phyloP scores from a whole-genome alignment of 2,888 invertebrate genomes.

The Cheilosia pagana region DNA sequence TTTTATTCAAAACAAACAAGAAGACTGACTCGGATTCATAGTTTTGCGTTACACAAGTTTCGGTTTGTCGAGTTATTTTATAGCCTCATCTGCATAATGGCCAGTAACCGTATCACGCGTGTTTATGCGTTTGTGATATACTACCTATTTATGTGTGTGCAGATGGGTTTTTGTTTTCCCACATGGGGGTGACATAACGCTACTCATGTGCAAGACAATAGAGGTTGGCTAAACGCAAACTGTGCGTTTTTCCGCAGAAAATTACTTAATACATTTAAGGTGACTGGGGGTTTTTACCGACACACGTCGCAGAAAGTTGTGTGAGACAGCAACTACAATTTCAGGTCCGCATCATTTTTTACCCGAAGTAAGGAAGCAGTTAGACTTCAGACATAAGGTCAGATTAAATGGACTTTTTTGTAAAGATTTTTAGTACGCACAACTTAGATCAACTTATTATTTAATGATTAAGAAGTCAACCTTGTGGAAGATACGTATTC shows the following conservation, averaged over 20 bases:
- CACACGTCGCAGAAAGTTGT: too few species aligned
- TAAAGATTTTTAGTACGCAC: too few species aligned
- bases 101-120: constrained; percentile 29
- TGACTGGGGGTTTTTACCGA: too few species aligned
- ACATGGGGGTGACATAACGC: constrained; percentile 46
- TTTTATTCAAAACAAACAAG: background rate
- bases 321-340: too few species aligned
- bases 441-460: too few species aligned
- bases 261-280: constrained; percentile 8
- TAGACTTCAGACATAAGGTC: too few species aligned
- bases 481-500: too few species aligned
- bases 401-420: too few species aligned
- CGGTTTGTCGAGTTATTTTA: constrained; percentile 20
- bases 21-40: constrained; percentile 7
- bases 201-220: constrained; percentile 21
- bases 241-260: background rate
- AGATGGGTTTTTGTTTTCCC: background rate
- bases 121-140: background rate
- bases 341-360: too few species aligned
- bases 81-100: constrained; percentile 48
- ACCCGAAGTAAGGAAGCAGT: too few species aligned
- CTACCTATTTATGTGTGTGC: constrained; percentile 1
- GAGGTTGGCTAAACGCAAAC: background rate
- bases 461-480: too few species aligned
- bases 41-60: constrained; percentile 46